Conservation (phyloP, 1,140 invertebrate genomes). For the Heliconius hermathena region DNA sequence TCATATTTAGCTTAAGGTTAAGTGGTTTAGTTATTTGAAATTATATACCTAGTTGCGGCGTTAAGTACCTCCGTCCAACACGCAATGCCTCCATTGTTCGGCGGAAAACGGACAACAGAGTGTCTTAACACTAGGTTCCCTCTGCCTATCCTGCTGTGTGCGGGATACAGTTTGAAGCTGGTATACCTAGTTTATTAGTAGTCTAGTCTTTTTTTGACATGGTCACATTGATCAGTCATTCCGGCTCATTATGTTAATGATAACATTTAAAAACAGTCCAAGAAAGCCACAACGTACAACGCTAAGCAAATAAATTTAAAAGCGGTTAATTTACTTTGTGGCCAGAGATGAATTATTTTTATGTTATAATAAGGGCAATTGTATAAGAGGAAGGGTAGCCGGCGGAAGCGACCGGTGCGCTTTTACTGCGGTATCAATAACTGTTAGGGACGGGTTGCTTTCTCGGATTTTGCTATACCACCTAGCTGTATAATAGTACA, state of each 20-base stretch:
- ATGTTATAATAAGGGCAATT: conserved; percentile 67
- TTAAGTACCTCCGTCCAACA: no score
- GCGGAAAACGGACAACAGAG: no score
- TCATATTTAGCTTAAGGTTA: no score
- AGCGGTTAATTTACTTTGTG: conserved; percentile 56
- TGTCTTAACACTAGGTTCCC: no score
- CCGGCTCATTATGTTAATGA: background rate
- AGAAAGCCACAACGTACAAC: conserved; percentile 22
- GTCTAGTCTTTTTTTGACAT: background rate
- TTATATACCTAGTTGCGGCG: no score
- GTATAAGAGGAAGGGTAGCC: conserved; percentile 39
- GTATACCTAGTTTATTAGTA: background rate
- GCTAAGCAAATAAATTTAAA: conserved; percentile 53
- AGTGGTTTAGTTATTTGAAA: no score
- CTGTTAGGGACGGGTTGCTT: conserved; percentile 16
- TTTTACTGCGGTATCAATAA: conserved; percentile 35
- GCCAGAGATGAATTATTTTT: conserved; percentile 59
- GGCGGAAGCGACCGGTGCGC: conserved; percentile 48
- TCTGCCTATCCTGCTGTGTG: no score
- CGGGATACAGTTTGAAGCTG: no score
- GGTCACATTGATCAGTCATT: background rate
- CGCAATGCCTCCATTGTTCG: no score
- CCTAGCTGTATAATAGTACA: background rate
- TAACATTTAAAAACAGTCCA: background rate
- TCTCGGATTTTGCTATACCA: background rate